Percentiles rank a stretch among this genome's conserved stretches.
phyloP scores from a whole-genome alignment of 2,113 vertebrate genomes.

The Eonycteris spelaea region DNA sequence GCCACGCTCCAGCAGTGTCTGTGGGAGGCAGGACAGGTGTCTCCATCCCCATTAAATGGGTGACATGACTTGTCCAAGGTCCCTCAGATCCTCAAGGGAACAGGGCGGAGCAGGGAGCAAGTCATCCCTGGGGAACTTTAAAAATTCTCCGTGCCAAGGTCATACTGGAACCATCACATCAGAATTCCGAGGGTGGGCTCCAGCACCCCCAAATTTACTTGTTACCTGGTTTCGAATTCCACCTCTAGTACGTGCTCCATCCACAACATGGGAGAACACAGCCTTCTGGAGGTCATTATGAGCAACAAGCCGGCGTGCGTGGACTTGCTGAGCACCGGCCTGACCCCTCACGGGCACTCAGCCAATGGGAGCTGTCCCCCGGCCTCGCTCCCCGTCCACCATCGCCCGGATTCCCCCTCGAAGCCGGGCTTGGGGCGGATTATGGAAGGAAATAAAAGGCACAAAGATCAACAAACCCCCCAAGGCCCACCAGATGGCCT shows the following conservation, averaged over 20 bases:
- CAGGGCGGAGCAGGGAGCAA: not conserved
- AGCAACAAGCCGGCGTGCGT: rapidly evolving
- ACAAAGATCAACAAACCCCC: not conserved
- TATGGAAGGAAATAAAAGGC: not conserved
- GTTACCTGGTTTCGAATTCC: not conserved
- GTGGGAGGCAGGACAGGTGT: not conserved
- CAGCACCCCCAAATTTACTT: rapidly evolving
- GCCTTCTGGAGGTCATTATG: rapidly evolving
- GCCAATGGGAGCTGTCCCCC: rapidly evolving
- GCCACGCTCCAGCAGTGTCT: not conserved
- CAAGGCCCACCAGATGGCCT: not conserved
- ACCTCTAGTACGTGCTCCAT: not conserved
- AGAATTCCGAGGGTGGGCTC: no score
- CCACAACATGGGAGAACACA: not conserved
- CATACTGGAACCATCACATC: rapidly evolving
- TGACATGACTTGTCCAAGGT: not conserved
- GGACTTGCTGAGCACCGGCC: rapidly evolving
- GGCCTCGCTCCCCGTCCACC: not conserved
- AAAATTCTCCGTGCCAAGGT: not conserved
- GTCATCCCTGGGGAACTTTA: not conserved
- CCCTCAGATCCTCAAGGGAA: not conserved
- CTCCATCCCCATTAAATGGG: rapidly evolving
- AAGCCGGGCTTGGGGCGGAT: not conserved
- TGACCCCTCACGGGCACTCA: rapidly evolving
- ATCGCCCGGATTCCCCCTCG: not conserved